Evolutionary conservation across 2,113 vertebrate species (phyloP).

Genomic region (Phylloscopus trochilus): DNA sequence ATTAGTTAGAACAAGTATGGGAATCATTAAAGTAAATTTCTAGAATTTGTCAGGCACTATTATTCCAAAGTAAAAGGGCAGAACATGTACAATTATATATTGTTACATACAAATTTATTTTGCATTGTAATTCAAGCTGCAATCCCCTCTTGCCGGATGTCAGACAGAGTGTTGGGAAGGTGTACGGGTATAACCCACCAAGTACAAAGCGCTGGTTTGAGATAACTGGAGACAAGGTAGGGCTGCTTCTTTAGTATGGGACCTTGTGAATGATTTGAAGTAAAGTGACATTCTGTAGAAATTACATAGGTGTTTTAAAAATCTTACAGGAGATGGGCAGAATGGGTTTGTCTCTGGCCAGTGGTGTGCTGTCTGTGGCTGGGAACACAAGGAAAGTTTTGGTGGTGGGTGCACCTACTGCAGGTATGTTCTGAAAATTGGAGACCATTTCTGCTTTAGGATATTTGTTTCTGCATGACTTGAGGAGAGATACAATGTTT

Average conservation of each 20-base stretch:
- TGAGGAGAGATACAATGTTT: background rate
- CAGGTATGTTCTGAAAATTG: conserved; percentile 54
- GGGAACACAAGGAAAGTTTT: conserved; percentile 63
- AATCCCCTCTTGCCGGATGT: background rate
- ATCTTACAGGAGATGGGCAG: conserved; percentile 67
- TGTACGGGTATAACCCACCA: conserved; percentile 69
- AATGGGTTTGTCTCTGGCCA: conserved; percentile 75
- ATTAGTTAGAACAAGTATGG: background rate
- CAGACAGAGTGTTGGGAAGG: conserved; percentile 64
- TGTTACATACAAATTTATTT: background rate
- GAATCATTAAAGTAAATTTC: background rate
- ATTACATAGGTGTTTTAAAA: background rate
- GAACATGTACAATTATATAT: background rate
- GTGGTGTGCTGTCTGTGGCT: conserved; percentile 66
- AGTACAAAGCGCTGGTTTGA: conserved; percentile 16
- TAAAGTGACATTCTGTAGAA: background rate
- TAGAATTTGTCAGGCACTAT: background rate
- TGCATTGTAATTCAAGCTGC: background rate
- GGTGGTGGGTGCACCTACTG: conserved; percentile 71
- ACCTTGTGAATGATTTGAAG: background rate
- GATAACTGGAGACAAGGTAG: conserved; percentile 71
- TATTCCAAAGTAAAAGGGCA: background rate
- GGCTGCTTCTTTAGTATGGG: background rate
- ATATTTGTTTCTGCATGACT: background rate
- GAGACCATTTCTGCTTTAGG: background rate